phyloP scores from a whole-genome alignment of 2,888 invertebrate species.

The Pandemis cinnamomeana region DNA sequence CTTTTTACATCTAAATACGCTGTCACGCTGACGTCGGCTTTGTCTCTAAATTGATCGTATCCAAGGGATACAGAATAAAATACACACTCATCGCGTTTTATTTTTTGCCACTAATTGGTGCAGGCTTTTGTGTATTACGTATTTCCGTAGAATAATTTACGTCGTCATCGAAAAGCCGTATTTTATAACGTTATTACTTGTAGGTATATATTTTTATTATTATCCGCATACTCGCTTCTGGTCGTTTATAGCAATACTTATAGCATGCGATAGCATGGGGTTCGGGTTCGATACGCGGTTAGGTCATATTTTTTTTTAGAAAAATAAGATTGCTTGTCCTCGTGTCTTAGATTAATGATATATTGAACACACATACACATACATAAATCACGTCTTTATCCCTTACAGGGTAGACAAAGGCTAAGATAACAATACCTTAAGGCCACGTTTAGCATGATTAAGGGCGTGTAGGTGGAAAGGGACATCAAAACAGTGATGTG shows the following conservation, averaged over 20 bases:
- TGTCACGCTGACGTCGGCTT: conserved; percentile 22
- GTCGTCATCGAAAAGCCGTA: not conserved
- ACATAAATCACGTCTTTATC: too few relatives aligned
- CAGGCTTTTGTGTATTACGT: conserved; percentile 2
- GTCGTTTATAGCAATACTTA: not conserved
- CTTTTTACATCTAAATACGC: conserved; percentile 27
- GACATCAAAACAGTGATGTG: too few relatives aligned
- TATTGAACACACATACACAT: too few relatives aligned
- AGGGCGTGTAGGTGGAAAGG: too few relatives aligned
- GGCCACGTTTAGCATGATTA: too few relatives aligned
- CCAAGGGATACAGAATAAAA: conserved; percentile 18
- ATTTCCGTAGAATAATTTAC: not conserved
- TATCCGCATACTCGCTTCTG: not conserved
- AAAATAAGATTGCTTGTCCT: too few relatives aligned
- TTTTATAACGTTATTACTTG: not conserved
- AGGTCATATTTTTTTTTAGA: too few relatives aligned
- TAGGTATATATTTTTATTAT: not conserved
- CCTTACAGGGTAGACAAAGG: too few relatives aligned
- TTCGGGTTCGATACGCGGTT: too few relatives aligned
- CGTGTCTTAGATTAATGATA: too few relatives aligned
- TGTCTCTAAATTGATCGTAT: conserved; percentile 26
- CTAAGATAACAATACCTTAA: too few relatives aligned
- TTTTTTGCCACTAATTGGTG: conserved; percentile 1
- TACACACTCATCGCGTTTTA: conserved; percentile 8
- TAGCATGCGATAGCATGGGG: too few relatives aligned